These are phyloP conservation scores for Pollicipes pollicipes DNA, from an alignment of 1,140 invertebrate genomes.

Conservation along the genomic window DNA sequence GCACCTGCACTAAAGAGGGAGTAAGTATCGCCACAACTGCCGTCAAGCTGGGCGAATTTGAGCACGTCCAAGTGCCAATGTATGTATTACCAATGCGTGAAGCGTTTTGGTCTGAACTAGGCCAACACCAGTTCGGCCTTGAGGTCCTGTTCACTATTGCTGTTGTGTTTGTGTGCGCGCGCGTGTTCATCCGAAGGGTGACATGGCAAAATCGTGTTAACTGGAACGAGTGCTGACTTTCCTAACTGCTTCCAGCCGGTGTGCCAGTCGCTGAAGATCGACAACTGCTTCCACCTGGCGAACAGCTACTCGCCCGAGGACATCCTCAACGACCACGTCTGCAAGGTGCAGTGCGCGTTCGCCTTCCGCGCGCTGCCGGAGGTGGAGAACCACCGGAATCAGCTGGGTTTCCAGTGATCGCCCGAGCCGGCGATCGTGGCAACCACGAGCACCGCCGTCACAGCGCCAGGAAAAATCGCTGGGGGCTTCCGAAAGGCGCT, in stretches of 20 bases:
- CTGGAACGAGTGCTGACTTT: no score
- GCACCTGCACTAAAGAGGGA: constrained; percentile 43
- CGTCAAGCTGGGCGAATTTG: no score
- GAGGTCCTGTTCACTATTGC: no score
- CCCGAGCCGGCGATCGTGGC: no score
- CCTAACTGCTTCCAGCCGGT: no score
- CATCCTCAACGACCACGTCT: constrained; percentile 34
- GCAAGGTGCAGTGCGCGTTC: constrained; percentile 38
- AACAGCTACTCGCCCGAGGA: constrained; percentile 26
- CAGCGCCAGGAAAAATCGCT: neutral
- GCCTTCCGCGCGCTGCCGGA: constrained; percentile 31
- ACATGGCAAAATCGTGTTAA: no score
- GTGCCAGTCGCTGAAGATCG: constrained; percentile 35
- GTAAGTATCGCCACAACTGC: constrained; percentile 25
- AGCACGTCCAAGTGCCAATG: no score
- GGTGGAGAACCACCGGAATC: constrained; percentile 20
- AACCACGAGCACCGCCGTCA: constrained; percentile 3
- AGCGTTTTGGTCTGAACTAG: no score
- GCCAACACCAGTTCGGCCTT: no score
- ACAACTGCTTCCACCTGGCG: constrained; percentile 33
- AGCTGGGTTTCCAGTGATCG: constrained; percentile 12
- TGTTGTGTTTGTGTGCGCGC: no score
- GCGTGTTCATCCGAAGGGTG: no score
- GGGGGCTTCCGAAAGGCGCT: neutral
- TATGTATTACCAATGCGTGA: no score